Evolutionary conservation across 1,140 invertebrate genomes (phyloP).

Genomic region (Dreissena rostriformis): DNA sequence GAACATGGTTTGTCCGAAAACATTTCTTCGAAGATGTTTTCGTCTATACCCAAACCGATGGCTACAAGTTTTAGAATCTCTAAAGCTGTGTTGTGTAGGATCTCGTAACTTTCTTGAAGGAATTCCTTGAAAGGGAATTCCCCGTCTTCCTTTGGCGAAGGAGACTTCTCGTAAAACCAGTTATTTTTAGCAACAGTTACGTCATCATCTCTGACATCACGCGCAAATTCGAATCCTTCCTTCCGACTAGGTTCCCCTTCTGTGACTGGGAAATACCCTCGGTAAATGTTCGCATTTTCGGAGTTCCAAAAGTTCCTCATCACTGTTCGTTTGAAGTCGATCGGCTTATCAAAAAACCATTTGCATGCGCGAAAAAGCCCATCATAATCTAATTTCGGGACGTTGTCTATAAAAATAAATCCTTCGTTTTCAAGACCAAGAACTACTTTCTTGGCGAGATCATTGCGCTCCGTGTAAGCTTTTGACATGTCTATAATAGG

Average conservation of each 20-base stretch:
- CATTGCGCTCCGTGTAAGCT: conserved; percentile 39
- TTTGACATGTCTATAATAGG: conserved; percentile 64
- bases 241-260: conserved; percentile 61
- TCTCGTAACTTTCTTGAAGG: conserved; percentile 35
- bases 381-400: conserved; percentile 60
- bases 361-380: conserved; percentile 59
- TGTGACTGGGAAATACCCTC: conserved; percentile 69
- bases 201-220: conserved; percentile 48
- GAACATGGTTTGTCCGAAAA: conserved; percentile 55
- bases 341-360: conserved; percentile 67
- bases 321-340: conserved; percentile 60
- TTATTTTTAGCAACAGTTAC: conserved; percentile 21
- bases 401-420: conserved; percentile 70
- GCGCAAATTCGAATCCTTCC: conserved; percentile 59
- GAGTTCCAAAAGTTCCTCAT: conserved; percentile 67
- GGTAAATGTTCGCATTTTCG: conserved; percentile 64
- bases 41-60: conserved; percentile 47
- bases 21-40: conserved; percentile 50
- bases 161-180: conserved; percentile 58
- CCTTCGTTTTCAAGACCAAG: conserved; percentile 67
- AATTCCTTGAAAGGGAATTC: conserved; percentile 53
- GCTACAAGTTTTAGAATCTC: conserved; percentile 50
- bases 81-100: conserved; percentile 13
- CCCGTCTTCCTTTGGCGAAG: conserved; percentile 58
- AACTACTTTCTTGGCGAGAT: conserved; percentile 61